Percentiles rank a stretch among this genome's conserved stretches.
These are phyloP conservation scores for Meriones unguiculatus DNA, from an alignment of 2,113 vertebrate species.

Conservation along the genomic window DNA sequence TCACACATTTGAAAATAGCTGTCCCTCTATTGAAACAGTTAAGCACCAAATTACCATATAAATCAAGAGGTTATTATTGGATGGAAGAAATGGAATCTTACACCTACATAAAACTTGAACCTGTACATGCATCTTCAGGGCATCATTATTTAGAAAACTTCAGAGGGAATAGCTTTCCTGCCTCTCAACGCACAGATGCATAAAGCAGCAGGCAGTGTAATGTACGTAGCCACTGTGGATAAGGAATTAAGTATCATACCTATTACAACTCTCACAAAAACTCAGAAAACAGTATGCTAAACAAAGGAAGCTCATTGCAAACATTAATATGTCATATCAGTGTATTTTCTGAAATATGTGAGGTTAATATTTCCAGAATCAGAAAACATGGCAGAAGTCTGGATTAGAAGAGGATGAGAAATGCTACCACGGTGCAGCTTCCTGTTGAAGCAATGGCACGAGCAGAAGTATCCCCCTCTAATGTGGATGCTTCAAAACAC, in stretches of 20 bases:
- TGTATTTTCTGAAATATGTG: neutral
- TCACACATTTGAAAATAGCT: neutral
- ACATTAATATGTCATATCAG: neutral
- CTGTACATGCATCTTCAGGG: neutral
- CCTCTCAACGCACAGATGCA: no score
- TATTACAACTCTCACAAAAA: neutral
- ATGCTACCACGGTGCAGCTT: neutral
- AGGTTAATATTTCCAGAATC: neutral
- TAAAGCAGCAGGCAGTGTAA: neutral
- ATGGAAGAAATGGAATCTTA: neutral
- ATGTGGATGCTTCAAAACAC: neutral
- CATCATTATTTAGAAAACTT: neutral
- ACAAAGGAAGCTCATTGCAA: neutral
- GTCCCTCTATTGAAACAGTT: neutral
- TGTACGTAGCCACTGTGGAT: neutral
- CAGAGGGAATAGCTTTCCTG: neutral
- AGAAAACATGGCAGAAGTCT: neutral
- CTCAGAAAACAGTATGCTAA: neutral
- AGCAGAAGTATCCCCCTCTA: no score
- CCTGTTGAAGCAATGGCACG: no score
- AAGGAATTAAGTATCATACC: neutral
- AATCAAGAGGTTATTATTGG: neutral
- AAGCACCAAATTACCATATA: neutral
- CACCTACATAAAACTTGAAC: neutral
- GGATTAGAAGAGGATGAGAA: fast-evolving